Conservation (phyloP, 2,888 invertebrate genomes). For the Ferrisia virgata region DNA sequence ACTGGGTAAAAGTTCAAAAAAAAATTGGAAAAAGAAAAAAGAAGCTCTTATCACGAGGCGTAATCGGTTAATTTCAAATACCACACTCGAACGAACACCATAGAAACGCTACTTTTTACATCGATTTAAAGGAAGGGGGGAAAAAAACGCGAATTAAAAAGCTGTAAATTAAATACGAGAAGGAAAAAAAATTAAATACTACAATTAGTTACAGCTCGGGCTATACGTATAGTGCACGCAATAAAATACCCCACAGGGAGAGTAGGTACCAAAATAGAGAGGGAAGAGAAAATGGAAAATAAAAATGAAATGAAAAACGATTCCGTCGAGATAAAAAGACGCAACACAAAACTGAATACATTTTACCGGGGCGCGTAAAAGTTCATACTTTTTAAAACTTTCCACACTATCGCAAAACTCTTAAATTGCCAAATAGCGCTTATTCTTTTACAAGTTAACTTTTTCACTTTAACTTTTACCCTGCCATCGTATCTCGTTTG, state of each 20-base stretch:
- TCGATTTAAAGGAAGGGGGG: no score
- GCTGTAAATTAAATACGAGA: background rate
- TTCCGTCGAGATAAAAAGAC: background rate
- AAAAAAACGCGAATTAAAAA: background rate
- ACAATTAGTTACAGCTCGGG: background rate
- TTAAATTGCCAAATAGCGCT: constrained; percentile 26
- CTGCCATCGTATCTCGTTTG: no score
- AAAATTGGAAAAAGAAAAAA: background rate
- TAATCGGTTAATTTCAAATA: background rate
- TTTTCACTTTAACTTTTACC: constrained; percentile 22
- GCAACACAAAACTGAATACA: background rate
- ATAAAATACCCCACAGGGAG: background rate
- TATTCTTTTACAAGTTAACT: constrained; percentile 16
- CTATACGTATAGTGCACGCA: background rate
- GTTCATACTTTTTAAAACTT: constrained; percentile 15
- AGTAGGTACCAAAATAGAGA: background rate
- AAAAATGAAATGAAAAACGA: background rate
- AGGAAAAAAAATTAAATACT: background rate
- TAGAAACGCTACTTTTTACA: background rate
- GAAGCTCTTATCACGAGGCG: background rate
- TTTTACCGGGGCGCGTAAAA: background rate
- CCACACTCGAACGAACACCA: background rate
- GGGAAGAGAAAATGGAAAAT: background rate
- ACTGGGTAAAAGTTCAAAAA: no score
- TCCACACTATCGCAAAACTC: constrained; percentile 19